These are phyloP conservation scores for Macrotis lagotis DNA, from an alignment of 2,113 vertebrate species.

Conservation along the genomic window DNA sequence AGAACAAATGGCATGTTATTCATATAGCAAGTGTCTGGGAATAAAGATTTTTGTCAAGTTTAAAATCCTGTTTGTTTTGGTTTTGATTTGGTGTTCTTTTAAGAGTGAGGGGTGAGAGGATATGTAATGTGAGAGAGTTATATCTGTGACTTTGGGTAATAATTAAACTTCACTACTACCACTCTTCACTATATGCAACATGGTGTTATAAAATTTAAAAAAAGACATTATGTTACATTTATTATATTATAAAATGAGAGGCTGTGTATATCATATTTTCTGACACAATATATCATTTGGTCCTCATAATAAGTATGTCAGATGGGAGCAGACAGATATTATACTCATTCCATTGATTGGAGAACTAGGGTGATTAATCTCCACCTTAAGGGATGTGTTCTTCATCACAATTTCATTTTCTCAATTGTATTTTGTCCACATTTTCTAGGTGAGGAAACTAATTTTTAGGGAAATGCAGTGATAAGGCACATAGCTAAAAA, in stretches of 20 bases:
- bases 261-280: background rate
- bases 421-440: background rate
- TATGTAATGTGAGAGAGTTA: slow-evolving; percentile 27
- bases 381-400: background rate
- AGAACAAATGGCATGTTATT: slow-evolving; percentile 38
- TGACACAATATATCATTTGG: background rate
- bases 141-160: background rate
- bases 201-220: background rate
- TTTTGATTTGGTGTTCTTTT: slow-evolving; percentile 34
- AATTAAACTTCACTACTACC: background rate
- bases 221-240: background rate
- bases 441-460: background rate
- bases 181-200: background rate
- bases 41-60: slow-evolving; percentile 46
- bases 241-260: background rate
- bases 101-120: background rate
- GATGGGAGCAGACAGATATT: background rate
- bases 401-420: background rate
- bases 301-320: background rate
- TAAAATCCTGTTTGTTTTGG: slow-evolving; percentile 20
- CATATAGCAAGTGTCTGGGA: background rate
- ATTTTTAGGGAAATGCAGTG: background rate
- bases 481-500: background rate
- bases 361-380: background rate
- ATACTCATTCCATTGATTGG: background rate